Base-by-base conservation (phyloP, 1,140 invertebrate species). In the Portunus trituberculatus region DNA sequence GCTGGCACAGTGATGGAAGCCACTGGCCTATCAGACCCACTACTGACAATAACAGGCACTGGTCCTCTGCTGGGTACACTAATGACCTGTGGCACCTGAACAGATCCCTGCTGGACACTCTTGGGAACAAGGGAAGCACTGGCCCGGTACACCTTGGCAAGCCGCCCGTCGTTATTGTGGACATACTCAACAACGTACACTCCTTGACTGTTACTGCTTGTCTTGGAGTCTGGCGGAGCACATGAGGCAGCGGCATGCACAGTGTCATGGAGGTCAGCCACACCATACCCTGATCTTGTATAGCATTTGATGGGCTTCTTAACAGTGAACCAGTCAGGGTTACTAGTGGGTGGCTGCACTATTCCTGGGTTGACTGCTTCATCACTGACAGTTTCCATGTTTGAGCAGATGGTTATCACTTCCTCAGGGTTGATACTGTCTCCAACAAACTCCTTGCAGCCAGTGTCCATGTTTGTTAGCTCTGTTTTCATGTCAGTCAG, bases 291-390 rank as follows among this genome's bases (percentile, higher is more conserved):
- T 87, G 94, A 46, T 67, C 94, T 91, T 16, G 91, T 89, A 89
- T 95, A 95, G 45, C 94, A 95, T 32, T 93, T 95, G 20, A 93
- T n/a, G 8, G 94, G 94, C 76, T 95, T 95, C 84, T 95, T 95
- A 29, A 95, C 94, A 20, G 94, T 95, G 86, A 92, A 95, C 91
- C 91, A 95, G 52, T 95, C 94, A 67, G 20, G 20, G 7, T 87
- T 86, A 28, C 67, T 82, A 6, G 12, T 32, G 28, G 29, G 6
- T 52, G 39, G 16, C 32, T 92, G 83, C 10, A 8, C 25, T 16
- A 25, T 46, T 67, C 46, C 25, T 10, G 46, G 52, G 10, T 31
- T 32, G 10, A 31, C 31, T 32, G 45, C 87, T 25, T 87, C 82
- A 0, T 92, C 46, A 31, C 28, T 90, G 0, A 32, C n/a, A 59